phyloP scores from a whole-genome alignment of 1,140 invertebrate genomes.

The Zaprionus taronus region DNA sequence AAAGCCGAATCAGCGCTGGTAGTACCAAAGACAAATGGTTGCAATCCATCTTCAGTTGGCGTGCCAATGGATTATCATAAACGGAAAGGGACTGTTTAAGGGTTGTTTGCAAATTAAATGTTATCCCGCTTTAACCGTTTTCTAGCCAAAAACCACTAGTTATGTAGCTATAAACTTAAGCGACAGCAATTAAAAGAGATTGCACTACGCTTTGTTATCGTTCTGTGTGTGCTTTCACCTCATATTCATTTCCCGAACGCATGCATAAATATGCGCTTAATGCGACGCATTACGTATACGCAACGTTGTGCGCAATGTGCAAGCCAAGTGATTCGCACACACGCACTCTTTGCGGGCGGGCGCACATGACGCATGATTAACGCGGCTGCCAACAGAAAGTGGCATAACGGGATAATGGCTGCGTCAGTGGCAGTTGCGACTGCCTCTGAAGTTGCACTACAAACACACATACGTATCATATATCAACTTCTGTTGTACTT shows the following conservation, averaged over 20 bases:
- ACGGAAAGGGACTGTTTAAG: neutral
- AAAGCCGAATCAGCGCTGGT: neutral
- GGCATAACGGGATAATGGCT: constrained; percentile 3
- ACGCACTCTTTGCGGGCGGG: constrained; percentile 8
- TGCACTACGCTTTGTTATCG: constrained; percentile 9
- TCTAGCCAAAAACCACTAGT: neutral
- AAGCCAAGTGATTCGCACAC: constrained; percentile 17
- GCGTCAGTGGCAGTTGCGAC: neutral
- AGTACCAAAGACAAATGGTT: constrained; percentile 12
- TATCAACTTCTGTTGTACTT: constrained; percentile 11
- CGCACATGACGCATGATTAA: constrained; percentile 39
- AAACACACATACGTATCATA: neutral
- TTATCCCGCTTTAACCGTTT: neutral
- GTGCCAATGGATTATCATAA: constrained; percentile 1
- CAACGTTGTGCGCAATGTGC: constrained; percentile 23
- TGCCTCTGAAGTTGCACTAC: constrained; percentile 2
- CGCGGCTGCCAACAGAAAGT: constrained; percentile 19
- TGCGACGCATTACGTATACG: constrained; percentile 44
- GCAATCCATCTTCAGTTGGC: constrained; percentile 10
- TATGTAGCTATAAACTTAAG: neutral
- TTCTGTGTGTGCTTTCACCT: constrained; percentile 5
- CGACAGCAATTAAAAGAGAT: constrained; percentile 6
- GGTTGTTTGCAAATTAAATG: neutral
- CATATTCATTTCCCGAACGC: neutral
- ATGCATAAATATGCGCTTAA: constrained; percentile 28